Conservation (phyloP, 2,888 invertebrate genomes). For the Calameuta pallipes region DNA sequence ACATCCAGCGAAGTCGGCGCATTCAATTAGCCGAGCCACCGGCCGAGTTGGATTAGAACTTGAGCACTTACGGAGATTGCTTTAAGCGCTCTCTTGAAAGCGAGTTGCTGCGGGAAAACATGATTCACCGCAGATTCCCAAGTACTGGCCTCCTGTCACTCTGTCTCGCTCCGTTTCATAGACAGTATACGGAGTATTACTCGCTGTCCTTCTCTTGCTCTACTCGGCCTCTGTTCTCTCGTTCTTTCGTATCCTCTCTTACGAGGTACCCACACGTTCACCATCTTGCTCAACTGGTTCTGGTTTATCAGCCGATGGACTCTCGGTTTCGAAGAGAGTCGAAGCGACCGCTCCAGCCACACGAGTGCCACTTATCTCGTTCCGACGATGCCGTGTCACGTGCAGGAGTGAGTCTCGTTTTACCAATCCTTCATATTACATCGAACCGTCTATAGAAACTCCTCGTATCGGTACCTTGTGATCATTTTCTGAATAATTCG, state of each 20-base stretch:
- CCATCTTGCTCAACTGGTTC: constrained; percentile 38
- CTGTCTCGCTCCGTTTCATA: constrained; percentile 9
- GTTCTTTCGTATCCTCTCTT: constrained; percentile 4
- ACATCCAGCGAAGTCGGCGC: constrained; percentile 28
- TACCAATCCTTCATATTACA: not conserved
- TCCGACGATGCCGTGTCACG: constrained; percentile 35
- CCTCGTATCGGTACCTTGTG: not conserved
- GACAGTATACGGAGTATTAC: not conserved
- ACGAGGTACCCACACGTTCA: not conserved
- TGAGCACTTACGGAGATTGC: constrained; percentile 27
- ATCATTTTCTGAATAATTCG: not conserved
- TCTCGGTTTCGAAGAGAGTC: constrained; percentile 44
- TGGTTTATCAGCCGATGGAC: constrained; percentile 38
- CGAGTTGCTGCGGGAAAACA: constrained; percentile 34
- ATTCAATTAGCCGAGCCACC: constrained; percentile 42
- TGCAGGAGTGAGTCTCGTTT: constrained; percentile 18
- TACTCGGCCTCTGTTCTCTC: constrained; percentile 1
- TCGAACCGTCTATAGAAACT: not conserved
- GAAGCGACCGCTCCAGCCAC: constrained; percentile 23
- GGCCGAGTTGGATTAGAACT: constrained; percentile 40
- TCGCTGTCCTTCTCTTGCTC: constrained; percentile 1
- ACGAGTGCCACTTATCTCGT: constrained; percentile 38
- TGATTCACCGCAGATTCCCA: constrained; percentile 34
- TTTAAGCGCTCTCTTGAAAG: constrained; percentile 36
- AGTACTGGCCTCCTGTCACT: constrained; percentile 16